Evolutionary conservation across 30 jellyfish, hydroid and myxozoan genomes (phyloP).

Genomic region (Rhopilema esculentum): DNA sequence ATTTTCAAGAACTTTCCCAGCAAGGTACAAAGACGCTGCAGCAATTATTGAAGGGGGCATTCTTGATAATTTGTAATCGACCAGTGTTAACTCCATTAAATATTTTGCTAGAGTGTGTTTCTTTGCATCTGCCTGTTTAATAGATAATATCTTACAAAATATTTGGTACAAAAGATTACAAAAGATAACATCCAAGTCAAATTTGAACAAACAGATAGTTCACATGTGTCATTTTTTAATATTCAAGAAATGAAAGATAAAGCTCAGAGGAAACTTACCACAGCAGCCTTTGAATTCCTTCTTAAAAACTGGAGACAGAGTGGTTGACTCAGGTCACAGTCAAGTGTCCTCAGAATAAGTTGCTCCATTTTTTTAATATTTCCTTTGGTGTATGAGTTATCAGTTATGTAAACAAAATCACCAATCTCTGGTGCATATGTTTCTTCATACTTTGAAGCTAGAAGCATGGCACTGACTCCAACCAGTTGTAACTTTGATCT

Average conservation of each 20-base stretch:
- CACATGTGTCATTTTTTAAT: too few relatives aligned
- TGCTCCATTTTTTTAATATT: slow-evolving; percentile 88
- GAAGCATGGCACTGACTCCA: slow-evolving; percentile 97
- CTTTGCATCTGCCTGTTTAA: slow-evolving; percentile 95
- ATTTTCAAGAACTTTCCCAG: slow-evolving; percentile 74
- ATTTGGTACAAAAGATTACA: slow-evolving; percentile 6
- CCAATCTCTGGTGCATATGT: slow-evolving; percentile 99
- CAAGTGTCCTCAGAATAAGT: slow-evolving; percentile 68
- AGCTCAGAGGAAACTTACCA: too few relatives aligned
- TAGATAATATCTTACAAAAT: too few relatives aligned
- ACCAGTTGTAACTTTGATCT: slow-evolving; percentile 93
- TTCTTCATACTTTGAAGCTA: slow-evolving; percentile 98
- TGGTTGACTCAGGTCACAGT: slow-evolving; percentile 88
- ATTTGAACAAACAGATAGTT: too few relatives aligned
- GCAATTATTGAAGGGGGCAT: slow-evolving; percentile 88
- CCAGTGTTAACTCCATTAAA: slow-evolving; percentile 87
- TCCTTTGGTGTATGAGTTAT: slow-evolving; percentile 88
- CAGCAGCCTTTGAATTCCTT: slow-evolving; percentile 89
- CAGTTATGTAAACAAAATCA: slow-evolving; percentile 97
- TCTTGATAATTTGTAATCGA: slow-evolving; percentile 66
- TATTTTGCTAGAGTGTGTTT: slow-evolving; percentile 96
- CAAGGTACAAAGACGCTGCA: slow-evolving; percentile 88
- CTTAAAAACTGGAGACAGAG: slow-evolving; percentile 85
- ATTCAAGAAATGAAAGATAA: too few relatives aligned
- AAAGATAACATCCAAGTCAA: slow-evolving; percentile 5